Base-by-base conservation (phyloP, 1,140 invertebrate genomes). In the Diprion similis region DNA sequence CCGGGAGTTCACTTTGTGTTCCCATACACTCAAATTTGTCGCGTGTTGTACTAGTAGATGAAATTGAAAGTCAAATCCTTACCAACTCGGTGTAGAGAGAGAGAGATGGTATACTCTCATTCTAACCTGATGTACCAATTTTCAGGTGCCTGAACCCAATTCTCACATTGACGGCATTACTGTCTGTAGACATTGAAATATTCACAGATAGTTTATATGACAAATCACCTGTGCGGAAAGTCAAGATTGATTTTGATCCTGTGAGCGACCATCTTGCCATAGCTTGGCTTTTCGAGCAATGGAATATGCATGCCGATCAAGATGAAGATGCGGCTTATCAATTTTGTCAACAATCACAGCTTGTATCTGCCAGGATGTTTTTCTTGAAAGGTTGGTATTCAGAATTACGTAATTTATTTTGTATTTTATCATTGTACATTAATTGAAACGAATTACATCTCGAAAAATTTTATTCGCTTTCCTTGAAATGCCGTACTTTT, bases 231-330 rank as follows among this genome's bases (percentile, higher is more conserved):
- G 86, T 90, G 3, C 86, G 89, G 46, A 66, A 81, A 46, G 79
- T 87, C 2, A 92, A 92, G 80, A 66, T 81, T n/a, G 71, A 83
- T 10, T 90, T 84, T 80, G 89, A 88, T 76, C 72, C 84, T 4
- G 83, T 81, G 0, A 91, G 90, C 13, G 91, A 92, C 79, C 90
- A 92, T 77, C 73, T 88, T 1, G 86, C 90, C 2, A 46, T 90
- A 0, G 83, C 86, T 48, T 88, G 88, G 85, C 78, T 92, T 13
- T 88, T 86, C 70, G 76, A 85, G 15, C 80, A 90, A 68, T 91
- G 88, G 83, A 82, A 85, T n/a, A 51, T 72, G 10, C 9, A 79
- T 17, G 47, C 71, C 0, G 74, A 84, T 15, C 59, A 72, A 15
- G 80, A 84, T 2, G 76, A 78, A 67, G 45, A 66, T 0, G 75